phyloP scores from a whole-genome alignment of 1,140 invertebrate species.

The Drosophila bocqueti region DNA sequence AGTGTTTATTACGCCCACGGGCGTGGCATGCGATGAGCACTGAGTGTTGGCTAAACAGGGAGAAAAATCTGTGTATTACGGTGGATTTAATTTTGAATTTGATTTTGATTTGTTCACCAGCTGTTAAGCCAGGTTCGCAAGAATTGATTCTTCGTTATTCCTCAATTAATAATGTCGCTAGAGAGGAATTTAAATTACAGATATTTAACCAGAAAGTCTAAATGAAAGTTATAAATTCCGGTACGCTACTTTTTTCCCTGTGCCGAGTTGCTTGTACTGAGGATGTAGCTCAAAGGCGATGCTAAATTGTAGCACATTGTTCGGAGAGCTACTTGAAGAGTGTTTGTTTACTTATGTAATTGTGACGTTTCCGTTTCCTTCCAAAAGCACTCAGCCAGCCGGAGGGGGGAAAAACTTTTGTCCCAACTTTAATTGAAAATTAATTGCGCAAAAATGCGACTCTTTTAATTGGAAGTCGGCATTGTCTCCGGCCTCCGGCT shows the following conservation, averaged over 20 bases:
- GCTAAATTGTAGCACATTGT: slow-evolving; percentile 81
- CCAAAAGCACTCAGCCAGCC: slow-evolving; percentile 8
- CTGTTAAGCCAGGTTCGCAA: not conserved
- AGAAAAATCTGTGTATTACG: not conserved
- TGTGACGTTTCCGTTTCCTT: slow-evolving; percentile 60
- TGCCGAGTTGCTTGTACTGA: not conserved
- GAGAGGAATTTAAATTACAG: not conserved
- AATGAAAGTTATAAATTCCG: not conserved
- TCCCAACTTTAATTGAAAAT: slow-evolving; percentile 71
- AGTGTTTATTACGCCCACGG: slow-evolving; percentile 79
- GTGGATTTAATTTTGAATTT: not conserved
- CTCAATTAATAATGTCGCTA: not conserved
- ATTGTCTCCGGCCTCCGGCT: not conserved
- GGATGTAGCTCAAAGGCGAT: slow-evolving; percentile 49
- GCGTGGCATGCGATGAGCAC: slow-evolving; percentile 54
- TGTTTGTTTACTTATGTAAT: slow-evolving; percentile 83
- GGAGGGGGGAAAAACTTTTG: slow-evolving; percentile 21
- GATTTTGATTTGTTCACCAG: not conserved
- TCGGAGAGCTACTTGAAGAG: slow-evolving; percentile 47
- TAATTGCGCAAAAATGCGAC: slow-evolving; percentile 50
- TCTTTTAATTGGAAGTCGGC: slow-evolving; percentile 42
- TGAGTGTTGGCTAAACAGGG: not conserved
- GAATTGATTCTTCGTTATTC: not conserved
- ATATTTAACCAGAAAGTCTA: not conserved
- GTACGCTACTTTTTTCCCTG: not conserved